Evolutionary conservation across 2,888 invertebrate genomes (phyloP).

Genomic region (Dimorphilus gyrociliatus): DNA sequence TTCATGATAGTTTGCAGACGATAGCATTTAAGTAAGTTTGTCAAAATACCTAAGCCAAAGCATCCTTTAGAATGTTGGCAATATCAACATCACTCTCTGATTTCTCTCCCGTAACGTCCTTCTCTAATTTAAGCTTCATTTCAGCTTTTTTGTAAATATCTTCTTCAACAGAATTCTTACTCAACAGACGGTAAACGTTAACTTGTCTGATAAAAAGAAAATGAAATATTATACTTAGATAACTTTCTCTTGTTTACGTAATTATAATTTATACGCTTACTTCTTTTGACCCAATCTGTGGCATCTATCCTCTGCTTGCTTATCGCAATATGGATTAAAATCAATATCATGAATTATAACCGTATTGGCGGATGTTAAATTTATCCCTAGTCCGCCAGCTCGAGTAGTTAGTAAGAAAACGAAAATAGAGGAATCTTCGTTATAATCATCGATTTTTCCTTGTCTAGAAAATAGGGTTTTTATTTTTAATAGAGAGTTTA

Average conservation of each 20-base stretch:
- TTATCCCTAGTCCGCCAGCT: constrained; percentile 58
- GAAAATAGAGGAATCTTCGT: constrained; percentile 59
- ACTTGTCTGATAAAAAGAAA: constrained; percentile 49
- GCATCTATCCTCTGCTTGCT: constrained; percentile 77
- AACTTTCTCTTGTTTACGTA: neutral
- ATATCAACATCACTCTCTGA: too few relatives aligned
- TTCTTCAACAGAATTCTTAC: constrained; percentile 75
- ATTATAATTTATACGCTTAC: constrained; percentile 21
- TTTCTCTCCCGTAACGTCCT: constrained; percentile 68
- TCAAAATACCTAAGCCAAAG: too few relatives aligned
- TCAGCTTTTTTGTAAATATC: constrained; percentile 74
- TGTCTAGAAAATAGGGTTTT: constrained; percentile 49
- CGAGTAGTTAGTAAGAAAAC: constrained; percentile 76
- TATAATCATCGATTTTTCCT: constrained; percentile 73
- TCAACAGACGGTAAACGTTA: constrained; percentile 63
- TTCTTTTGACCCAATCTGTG: constrained; percentile 48
- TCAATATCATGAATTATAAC: constrained; percentile 94
- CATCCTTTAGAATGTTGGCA: too few relatives aligned
- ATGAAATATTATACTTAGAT: neutral
- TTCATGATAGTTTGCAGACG: too few relatives aligned
- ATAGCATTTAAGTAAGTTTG: too few relatives aligned
- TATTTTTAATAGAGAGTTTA: neutral
- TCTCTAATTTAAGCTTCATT: constrained; percentile 75
- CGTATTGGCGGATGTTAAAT: constrained; percentile 60
- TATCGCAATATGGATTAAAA: constrained; percentile 95